Conservation (phyloP, 2,797 vertebrate genomes). For the Garrulus glandarius region DNA sequence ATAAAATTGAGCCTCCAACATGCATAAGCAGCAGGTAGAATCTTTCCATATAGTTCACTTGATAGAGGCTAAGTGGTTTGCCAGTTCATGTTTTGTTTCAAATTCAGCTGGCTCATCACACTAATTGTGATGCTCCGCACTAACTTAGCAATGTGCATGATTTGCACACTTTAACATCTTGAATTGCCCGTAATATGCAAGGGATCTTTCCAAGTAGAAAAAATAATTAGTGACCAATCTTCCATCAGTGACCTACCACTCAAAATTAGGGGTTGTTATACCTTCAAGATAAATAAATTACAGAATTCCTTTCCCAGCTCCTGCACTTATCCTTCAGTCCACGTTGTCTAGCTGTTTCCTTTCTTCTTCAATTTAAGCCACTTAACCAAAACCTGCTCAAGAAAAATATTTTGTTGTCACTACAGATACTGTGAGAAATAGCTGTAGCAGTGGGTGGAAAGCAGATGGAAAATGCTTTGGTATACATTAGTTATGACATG, state of each 20-base stretch:
- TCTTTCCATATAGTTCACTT: background rate
- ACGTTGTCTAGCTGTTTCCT: background rate
- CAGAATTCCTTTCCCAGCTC: background rate
- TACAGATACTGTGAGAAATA: constrained; percentile 10
- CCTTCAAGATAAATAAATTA: background rate
- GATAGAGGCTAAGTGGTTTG: background rate
- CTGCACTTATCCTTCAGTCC: background rate
- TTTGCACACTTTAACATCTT: background rate
- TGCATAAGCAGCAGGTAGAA: background rate
- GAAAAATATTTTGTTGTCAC: constrained; percentile 16
- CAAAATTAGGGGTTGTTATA: background rate
- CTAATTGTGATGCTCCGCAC: background rate
- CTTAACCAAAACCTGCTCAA: constrained; percentile 4
- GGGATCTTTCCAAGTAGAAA: background rate
- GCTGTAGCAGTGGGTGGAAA: background rate
- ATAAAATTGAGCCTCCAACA: background rate
- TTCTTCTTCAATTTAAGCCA: background rate
- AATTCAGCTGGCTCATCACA: background rate
- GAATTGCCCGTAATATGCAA: background rate
- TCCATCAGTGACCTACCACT: background rate
- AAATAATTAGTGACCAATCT: background rate
- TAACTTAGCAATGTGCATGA: background rate
- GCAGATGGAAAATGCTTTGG: constrained; percentile 20
- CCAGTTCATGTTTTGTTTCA: background rate
- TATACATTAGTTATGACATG: constrained; percentile 4